Evolutionary conservation across 2,797 vertebrate genomes (phyloP), one percentile per base, ranked within the genome.

Genomic region (Pangasius sanitwongsei): DNA sequence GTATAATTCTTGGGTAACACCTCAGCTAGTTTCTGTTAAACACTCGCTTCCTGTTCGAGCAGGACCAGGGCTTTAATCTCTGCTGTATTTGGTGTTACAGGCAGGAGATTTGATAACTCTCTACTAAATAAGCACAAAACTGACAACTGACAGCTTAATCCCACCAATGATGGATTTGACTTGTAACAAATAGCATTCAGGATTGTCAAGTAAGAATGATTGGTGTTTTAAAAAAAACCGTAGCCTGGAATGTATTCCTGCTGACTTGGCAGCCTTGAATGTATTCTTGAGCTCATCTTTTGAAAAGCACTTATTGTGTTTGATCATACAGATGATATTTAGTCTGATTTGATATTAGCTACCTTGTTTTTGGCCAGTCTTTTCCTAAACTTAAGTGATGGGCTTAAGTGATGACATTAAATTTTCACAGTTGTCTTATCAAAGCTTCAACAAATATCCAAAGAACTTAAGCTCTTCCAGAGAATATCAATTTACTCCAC

Each of bases 1-100:
- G 48, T 37, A 53, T 41, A 28, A 72, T 85, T 85, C 83, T 70
- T 57, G 48, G n/a, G 65, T 85, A 85, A 59, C 50, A 86, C 84
- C 69, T 74, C 67, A 86, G 7, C 16, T 57, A 0, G n/a, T 69
- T 84, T 69, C 83, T 69, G 63, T 85, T 67, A 12, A 69, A 86
- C 50, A 74, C 6, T 37, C 12, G 59, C 69, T 57, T 86, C 84
- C 84, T 86, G 84, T 86, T 74, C 53, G 74, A 13, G 12, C 48
- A 34, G 18, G n/a, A 37, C 28, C 34, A 11, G 16, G 12, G 13
- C 15, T 74, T 59, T 86, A 57, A 86, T 74, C 53, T 74, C 67
- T 8, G 23, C 6, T 37, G 34, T 74, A n/a, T 74, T 37, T 41
- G n/a, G 69, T 70, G 3, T 72, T 48, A 34, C 9, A 55, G 65